These are phyloP conservation scores for Keiferia lycopersicella DNA, from an alignment of 2,888 invertebrate species.

Conservation along the genomic window DNA sequence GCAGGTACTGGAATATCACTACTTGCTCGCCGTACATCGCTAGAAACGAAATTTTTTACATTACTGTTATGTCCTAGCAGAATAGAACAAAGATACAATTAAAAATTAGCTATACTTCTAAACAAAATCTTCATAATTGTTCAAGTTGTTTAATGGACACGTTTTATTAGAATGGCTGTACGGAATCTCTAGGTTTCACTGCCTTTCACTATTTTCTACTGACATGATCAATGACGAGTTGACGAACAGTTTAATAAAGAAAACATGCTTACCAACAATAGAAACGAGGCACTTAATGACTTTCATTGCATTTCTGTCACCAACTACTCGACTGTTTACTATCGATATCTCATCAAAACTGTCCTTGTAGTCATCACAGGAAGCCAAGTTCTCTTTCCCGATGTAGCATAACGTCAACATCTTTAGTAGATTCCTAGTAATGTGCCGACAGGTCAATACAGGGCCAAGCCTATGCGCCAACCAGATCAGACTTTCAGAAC, in stretches of 20 bases:
- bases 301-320: conserved; percentile 91
- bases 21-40: conserved; percentile 94
- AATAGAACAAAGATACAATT: too few species aligned
- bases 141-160: too few species aligned
- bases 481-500: conserved; percentile 94
- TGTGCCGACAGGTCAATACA: conserved; percentile 93
- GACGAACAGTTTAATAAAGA: neutral
- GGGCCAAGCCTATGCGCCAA: conserved; percentile 96
- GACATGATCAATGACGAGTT: too few species aligned
- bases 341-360: conserved; percentile 83
- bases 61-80: neutral
- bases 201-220: too few species aligned
- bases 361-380: conserved; percentile 68
- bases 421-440: conserved; percentile 94
- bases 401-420: conserved; percentile 97
- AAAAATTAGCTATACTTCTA: too few species aligned
- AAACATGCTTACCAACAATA: conserved; percentile 85
- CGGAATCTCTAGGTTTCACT: too few species aligned
- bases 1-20: conserved; percentile 93
- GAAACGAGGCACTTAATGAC: conserved; percentile 95
- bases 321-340: conserved; percentile 83
- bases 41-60: conserved; percentile 48
- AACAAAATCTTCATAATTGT: too few species aligned
- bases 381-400: conserved; percentile 87
- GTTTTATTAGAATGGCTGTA: too few species aligned